Conservation (phyloP, 2,888 invertebrate species). For the Drosophila lutescens region DNA sequence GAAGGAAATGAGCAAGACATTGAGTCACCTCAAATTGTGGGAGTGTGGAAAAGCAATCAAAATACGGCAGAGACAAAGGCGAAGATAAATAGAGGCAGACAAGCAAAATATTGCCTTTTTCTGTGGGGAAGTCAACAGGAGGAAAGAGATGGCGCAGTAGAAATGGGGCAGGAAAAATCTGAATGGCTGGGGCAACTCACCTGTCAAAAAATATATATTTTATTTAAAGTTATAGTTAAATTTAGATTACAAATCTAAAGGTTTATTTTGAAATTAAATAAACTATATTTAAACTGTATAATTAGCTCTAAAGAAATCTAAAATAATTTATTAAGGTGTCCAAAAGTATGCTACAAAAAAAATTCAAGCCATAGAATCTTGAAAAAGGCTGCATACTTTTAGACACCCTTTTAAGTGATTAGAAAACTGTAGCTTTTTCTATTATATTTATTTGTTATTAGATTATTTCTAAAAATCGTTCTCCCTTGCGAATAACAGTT, state of each 20-base stretch:
- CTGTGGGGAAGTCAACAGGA: constrained; percentile 48
- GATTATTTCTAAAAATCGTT: too few relatives aligned
- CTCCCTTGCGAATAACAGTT: background rate
- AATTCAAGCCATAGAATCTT: too few relatives aligned
- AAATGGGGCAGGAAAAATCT: constrained; percentile 11
- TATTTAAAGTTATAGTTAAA: background rate
- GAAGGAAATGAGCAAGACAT: constrained; percentile 74
- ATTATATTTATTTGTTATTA: too few relatives aligned
- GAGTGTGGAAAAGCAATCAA: constrained; percentile 71
- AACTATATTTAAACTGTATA: background rate
- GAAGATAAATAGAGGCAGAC: constrained; percentile 72
- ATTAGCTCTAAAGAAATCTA: background rate
- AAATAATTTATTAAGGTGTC: background rate
- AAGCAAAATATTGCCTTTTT: constrained; percentile 73
- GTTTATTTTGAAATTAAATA: background rate
- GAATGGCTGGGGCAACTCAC: constrained; percentile 8
- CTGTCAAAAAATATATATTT: background rate
- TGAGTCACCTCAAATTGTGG: constrained; percentile 68
- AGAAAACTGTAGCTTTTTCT: too few relatives aligned
- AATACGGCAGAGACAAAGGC: constrained; percentile 64
- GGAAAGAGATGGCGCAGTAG: constrained; percentile 15
- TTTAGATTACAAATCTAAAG: background rate
- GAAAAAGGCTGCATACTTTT: too few relatives aligned
- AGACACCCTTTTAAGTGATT: too few relatives aligned
- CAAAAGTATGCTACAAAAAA: background rate